Base-by-base conservation (phyloP, 2,113 vertebrate species). In the Stigmatopora nigra region DNA sequence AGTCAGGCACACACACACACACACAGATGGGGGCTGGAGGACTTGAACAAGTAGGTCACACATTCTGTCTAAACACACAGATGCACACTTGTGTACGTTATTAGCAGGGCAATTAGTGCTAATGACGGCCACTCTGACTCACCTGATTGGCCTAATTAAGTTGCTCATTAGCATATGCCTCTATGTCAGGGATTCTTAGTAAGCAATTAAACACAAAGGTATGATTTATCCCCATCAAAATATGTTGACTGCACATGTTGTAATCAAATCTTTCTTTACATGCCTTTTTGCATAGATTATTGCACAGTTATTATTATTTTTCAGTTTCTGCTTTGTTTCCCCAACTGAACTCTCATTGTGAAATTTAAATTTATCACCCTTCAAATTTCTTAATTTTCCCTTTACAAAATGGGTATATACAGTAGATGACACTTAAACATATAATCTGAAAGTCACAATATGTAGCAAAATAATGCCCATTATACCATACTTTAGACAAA, bases 1-100 rank as follows among this genome's bases (percentile, higher is more conserved):
- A 83, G 78, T 79, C 63, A 64, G 58, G 70, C 63, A 70, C 64
- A 62, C 44, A 61, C 52, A n/a, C n/a, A n/a, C n/a, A 22, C 45
- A 35, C 53, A 48, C 49, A 46, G 16, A 35, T 4, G 5, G 0
- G 7, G 46, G 47, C 4, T 15, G 19, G 38, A 38, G 38, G 38
- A 14, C 11, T 19, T 20, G 59, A 22, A 61, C 19, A 45, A 45
- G 19, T 61, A 45, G 59, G 59, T 61, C 59, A 61, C 59, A 61
- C 41, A 22, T 61, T 12, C 14, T 35, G 15, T 44, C 38, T 61
- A 19, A n/a, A 69, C 19, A 19, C 16, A 19, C 38, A 19, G 59
- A 45, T 35, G 9, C 22, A 47, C 25, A 3, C 11, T 60, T 8
- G 41, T 61, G 59, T 61, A 15, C 8, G 41, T 45, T 61, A 61